A percentile compares a stretch with the other conserved stretches of the same genome.
These are phyloP conservation scores for Pogoniulus pusillus DNA, from an alignment of 2,797 vertebrate genomes.

Conservation along the genomic window DNA sequence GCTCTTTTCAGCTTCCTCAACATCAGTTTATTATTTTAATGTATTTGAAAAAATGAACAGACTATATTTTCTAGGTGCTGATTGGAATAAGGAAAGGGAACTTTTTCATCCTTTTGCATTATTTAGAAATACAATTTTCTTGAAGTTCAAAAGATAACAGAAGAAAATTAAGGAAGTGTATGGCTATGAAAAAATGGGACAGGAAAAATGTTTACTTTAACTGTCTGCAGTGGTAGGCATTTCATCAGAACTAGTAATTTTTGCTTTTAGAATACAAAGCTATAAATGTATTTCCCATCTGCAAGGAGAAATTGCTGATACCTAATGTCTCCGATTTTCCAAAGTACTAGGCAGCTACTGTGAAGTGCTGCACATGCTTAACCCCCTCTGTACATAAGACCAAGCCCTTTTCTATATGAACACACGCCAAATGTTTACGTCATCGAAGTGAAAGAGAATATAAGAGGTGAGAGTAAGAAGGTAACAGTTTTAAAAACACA, in stretches of 20 bases:
- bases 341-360: neutral
- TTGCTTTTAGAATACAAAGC: constrained; percentile 30
- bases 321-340: neutral
- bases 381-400: neutral
- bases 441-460: neutral
- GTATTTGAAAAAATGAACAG: neutral
- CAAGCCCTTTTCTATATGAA: neutral
- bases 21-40: neutral
- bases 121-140: neutral
- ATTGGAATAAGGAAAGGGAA: neutral
- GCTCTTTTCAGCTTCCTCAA: neutral
- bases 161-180: constrained; percentile 17
- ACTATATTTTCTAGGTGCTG: neutral
- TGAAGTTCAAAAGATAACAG: constrained; percentile 10
- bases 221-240: neutral
- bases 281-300: constrained; percentile 44
- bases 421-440: neutral
- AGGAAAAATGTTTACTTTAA: constrained; percentile 12
- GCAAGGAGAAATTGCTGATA: constrained; percentile 35
- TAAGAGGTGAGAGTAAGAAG: neutral
- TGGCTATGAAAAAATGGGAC: neutral
- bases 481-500: constrained; percentile 12
- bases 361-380: neutral
- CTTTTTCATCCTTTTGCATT: neutral
- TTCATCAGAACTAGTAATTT: constrained; percentile 31